phyloP scores from a whole-genome alignment of 1,140 invertebrate genomes.

The Oreohelix idahoensis region DNA sequence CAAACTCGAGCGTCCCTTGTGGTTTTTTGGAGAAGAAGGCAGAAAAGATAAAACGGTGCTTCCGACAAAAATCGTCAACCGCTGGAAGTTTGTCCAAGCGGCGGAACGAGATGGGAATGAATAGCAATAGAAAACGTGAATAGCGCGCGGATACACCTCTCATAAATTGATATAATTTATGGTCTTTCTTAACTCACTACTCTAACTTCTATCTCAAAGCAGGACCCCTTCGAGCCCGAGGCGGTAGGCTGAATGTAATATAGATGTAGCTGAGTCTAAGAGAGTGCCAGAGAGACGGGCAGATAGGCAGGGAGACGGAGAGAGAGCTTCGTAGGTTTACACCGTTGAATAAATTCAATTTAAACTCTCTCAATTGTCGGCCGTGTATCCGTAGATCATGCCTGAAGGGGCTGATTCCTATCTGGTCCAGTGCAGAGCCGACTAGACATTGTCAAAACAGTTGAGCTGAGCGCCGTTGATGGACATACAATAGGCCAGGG shows the following conservation, averaged over 20 bases:
- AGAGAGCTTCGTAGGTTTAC: background rate
- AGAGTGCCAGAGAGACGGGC: background rate
- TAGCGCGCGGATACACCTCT: background rate
- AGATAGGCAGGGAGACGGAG: background rate
- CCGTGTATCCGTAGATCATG: background rate
- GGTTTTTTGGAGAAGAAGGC: background rate
- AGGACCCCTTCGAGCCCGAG: background rate
- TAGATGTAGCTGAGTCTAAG: background rate
- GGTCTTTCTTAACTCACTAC: background rate
- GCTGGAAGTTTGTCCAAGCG: background rate
- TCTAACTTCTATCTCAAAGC: background rate
- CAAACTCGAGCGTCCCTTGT: background rate
- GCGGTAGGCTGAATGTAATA: background rate
- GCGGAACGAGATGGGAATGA: background rate
- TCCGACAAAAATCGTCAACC: background rate
- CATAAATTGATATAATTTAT: conserved; percentile 4
- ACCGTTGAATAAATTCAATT: conserved; percentile 15
- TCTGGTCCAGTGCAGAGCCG: background rate
- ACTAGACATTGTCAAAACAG: conserved; percentile 10
- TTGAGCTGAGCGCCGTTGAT: background rate
- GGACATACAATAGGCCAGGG: background rate
- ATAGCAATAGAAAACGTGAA: background rate
- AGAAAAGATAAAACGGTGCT: background rate
- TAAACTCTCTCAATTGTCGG: background rate
- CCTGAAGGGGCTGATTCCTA: conserved; percentile 2